Conservation (phyloP, 2,797 vertebrate species). For the Tarsius wallacei region DNA sequence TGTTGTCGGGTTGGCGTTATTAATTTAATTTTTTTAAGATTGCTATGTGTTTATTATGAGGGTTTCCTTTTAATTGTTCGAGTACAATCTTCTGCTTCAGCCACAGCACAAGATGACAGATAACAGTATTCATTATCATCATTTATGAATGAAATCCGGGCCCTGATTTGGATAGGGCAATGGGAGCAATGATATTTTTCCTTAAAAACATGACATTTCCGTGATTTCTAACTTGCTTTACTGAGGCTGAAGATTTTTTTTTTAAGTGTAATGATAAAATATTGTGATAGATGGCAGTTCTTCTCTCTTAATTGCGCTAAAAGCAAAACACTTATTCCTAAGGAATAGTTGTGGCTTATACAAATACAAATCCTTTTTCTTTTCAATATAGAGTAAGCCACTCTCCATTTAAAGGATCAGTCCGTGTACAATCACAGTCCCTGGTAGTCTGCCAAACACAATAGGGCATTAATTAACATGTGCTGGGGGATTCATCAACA, state of each 20-base stretch:
- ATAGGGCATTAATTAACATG: constrained; percentile 92
- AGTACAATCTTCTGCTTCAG: constrained; percentile 24
- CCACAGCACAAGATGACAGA: constrained; percentile 46
- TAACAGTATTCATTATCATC: constrained; percentile 65
- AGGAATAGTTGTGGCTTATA: constrained; percentile 86
- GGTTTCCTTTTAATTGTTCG: constrained; percentile 67
- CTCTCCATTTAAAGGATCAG: constrained; percentile 87
- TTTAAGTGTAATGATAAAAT: constrained; percentile 85
- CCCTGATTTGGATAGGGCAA: constrained; percentile 50
- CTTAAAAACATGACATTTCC: constrained; percentile 80
- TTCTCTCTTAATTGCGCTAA: constrained; percentile 85
- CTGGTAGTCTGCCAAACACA: constrained; percentile 90
- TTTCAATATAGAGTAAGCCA: constrained; percentile 87
- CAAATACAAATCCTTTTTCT: constrained; percentile 87
- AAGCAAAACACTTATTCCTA: constrained; percentile 86
- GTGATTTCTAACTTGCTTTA: constrained; percentile 75
- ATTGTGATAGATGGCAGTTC: constrained; percentile 89
- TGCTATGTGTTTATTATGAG: constrained; percentile 62
- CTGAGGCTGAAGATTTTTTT: constrained; percentile 77
- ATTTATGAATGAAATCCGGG: constrained; percentile 66
- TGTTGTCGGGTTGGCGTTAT: not conserved
- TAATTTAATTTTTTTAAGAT: constrained; percentile 53
- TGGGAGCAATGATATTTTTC: constrained; percentile 70
- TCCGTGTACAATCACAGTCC: constrained; percentile 86
- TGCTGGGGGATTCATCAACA: constrained; percentile 89